Base-by-base conservation (phyloP, 2,797 vertebrate species). In the Heliangelus exortis region DNA sequence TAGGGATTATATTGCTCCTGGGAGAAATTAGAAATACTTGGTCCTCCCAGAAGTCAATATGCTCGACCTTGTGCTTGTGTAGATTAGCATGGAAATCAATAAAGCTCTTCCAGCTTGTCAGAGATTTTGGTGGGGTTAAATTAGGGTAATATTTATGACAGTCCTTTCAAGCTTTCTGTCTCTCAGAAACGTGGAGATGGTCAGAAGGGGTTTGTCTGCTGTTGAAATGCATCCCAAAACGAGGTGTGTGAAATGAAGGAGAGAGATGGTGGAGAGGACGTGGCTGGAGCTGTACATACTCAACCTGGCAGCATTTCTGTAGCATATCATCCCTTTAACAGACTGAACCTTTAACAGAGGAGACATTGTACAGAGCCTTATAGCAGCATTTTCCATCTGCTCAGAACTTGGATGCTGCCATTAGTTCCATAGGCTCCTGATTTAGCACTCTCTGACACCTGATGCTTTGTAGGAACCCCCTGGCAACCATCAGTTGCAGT, bases 391-490 rank as follows among this genome's bases (percentile, higher is more conserved):
- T 96, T 88, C 96, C 95, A 88, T 95, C 96, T 93, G 94, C 92
- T 68, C 3, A 65, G 79, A 78, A 89, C 85, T 18, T 81, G 90
- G 84, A 94, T 86, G 81, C 71, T 92, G 87, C 93, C 87, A 29
- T 88, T 89, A 87, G 89, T 96, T 93, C 96, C 96, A 68, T 77
- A 88, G 92, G 85, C 81, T 96, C 66, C 10, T 91, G 71, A 90
- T 97, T 95, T 96, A 95, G 54, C 59, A 29, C 83, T 93, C 87
- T 87, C 93, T 92, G 92, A 85, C 92, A 96, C 95, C 94, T 96
- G 96, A 97, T 97, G 96, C 89, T 96, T 91, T 90, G 68, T 29
- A 89, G 3, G 15, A 5, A 10, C 53, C 90, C 96, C 66, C 58
- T 47, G 78, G 94, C 92, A 96, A 71, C 73, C 87, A 95, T 96